Evolutionary conservation across 1,140 invertebrate genomes (phyloP).

Genomic region (Hyphantria cunea): DNA sequence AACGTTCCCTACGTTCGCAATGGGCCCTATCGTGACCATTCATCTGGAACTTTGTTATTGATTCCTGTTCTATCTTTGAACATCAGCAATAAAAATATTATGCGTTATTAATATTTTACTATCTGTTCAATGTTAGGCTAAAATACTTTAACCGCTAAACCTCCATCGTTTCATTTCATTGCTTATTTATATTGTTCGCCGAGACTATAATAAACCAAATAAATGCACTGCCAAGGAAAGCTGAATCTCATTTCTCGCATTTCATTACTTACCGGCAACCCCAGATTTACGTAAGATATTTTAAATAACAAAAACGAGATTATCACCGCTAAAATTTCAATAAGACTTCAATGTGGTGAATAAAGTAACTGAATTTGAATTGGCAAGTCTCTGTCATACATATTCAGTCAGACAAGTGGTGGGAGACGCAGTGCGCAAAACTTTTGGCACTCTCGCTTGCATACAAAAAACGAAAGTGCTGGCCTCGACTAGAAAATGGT

Average conservation of each 20-base stretch:
- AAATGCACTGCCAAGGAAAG: no score
- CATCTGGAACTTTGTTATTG: no score
- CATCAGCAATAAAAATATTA: no score
- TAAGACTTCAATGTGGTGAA: slow-evolving; percentile 54
- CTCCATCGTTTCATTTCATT: no score
- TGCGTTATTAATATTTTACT: no score
- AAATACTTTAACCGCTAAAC: no score
- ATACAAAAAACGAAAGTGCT: slow-evolving; percentile 78
- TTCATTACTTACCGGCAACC: slow-evolving; percentile 1
- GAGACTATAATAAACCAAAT: no score
- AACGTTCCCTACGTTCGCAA: no score
- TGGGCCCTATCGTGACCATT: no score
- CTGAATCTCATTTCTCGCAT: background rate
- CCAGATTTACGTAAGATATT: slow-evolving; percentile 4
- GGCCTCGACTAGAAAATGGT: slow-evolving; percentile 44
- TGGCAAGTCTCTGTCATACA: slow-evolving; percentile 73
- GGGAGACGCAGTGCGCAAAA: slow-evolving; percentile 77
- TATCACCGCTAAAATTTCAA: slow-evolving; percentile 48
- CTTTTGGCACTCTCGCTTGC: slow-evolving; percentile 79
- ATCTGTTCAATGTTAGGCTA: no score
- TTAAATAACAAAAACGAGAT: slow-evolving; percentile 22
- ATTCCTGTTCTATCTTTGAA: no score
- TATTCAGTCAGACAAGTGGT: slow-evolving; percentile 66
- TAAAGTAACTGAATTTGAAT: slow-evolving; percentile 71
- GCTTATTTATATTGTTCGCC: no score